Evolutionary conservation across 2,113 vertebrate genomes (phyloP), one percentile per base, ranked within the genome.

Genomic region (Enhydra lutris): DNA sequence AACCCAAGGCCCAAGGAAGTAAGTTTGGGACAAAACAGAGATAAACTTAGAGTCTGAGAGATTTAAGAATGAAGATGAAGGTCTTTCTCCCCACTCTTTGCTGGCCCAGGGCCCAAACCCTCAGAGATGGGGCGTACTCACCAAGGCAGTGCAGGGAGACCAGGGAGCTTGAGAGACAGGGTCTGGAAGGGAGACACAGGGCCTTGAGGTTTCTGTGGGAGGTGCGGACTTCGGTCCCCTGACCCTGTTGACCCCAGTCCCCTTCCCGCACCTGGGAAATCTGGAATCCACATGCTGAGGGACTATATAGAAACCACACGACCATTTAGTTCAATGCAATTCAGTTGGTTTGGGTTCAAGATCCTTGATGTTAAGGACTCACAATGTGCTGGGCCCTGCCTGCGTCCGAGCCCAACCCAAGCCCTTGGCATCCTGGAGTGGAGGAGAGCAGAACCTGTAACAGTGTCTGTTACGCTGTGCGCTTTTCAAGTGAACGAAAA

Each of bases 131-230:
- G 47, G 12, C 0, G 0, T 39, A 99, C 99, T 99, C 94, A 99
- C 99, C 96, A 63, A 98, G 97, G 31, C 99, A 99, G 2, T 94
- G 18, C 93, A 99, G 98, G 0, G 99, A 98, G 63, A 99, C 98
- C 1, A 93, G 82, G 14, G 26, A 18, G 5, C 98, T 97, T 0
- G 99, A 99, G 93, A 93, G 86, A 65, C 99, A 99, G 86, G 98
- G 92, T 84, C 99, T 99, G 97, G 26, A 89, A 95, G 21, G 97
- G 80, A 97, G 23, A 87, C 6, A 69, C 6, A 52, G n/a, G 34
- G 1, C 0, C 21, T 34, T 93, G 36, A 45, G 71, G 7, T 31
- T 65, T 85, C 42, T 31, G 10, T 47, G 34, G 47, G 0, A 45
- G 86, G 78, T 29, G 1, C 0, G 2, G 2, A n/a, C 63, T 55